A percentile compares a stretch with the other conserved stretches of the same genome.
These are phyloP conservation scores for Burhinus oedicnemus DNA, from an alignment of 2,113 vertebrate genomes.

Conservation along the genomic window DNA sequence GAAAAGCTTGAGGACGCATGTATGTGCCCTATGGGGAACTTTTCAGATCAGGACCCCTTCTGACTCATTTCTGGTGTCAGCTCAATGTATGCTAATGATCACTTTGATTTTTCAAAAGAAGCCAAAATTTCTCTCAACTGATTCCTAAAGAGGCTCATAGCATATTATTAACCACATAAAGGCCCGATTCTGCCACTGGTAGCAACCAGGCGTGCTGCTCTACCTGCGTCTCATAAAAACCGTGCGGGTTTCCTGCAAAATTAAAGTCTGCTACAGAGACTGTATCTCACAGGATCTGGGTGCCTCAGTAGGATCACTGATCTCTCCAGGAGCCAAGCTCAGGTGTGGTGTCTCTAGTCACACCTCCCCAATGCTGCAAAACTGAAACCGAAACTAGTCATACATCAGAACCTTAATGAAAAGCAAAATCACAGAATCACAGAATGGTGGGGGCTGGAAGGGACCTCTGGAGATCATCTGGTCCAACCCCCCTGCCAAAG, in stretches of 20 bases:
- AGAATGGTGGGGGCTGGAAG: background rate
- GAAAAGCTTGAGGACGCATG: background rate
- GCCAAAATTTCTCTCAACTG: background rate
- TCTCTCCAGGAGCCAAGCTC: background rate
- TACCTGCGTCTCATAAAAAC: background rate
- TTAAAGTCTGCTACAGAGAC: background rate
- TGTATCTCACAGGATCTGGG: background rate
- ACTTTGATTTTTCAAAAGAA: constrained; percentile 9
- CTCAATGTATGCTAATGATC: constrained; percentile 8
- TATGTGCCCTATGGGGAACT: background rate
- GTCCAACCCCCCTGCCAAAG: background rate
- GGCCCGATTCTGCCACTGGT: background rate
- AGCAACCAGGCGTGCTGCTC: background rate
- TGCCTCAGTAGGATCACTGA: background rate
- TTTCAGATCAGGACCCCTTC: constrained; percentile 16
- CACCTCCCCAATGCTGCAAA: background rate
- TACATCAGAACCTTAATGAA: background rate
- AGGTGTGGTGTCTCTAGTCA: background rate
- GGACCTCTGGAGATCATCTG: background rate
- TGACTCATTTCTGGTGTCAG: constrained; percentile 32
- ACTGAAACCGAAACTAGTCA: background rate
- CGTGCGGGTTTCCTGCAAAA: background rate
- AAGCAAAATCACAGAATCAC: background rate
- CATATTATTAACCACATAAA: background rate
- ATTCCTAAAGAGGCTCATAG: background rate